Conservation (phyloP, 1,140 invertebrate genomes). For the Brachionus asplanchnoidis region DNA sequence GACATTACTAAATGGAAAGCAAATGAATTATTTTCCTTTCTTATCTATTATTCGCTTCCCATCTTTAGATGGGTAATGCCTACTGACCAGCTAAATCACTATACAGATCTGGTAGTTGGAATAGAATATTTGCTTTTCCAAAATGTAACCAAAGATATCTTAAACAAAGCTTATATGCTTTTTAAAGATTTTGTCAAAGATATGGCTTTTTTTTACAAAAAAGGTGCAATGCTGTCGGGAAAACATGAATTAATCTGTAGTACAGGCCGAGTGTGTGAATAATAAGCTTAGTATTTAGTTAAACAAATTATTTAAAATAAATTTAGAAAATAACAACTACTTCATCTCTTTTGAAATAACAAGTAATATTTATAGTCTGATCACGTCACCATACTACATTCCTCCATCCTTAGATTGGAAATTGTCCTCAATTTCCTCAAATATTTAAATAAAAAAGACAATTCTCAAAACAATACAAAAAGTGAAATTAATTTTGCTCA, state of each 20-base stretch:
- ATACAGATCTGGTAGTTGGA: neutral
- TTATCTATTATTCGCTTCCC: neutral
- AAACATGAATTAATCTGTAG: neutral
- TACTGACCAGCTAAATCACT: neutral
- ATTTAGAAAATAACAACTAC: no score
- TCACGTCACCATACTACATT: no score
- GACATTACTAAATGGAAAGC: neutral
- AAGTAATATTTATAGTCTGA: no score
- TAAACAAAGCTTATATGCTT: neutral
- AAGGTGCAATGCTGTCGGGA: neutral
- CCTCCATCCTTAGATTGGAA: no score
- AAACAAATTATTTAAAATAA: no score
- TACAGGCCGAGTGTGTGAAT: no score
- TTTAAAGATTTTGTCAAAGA: constrained; percentile 1
- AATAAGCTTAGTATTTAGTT: no score
- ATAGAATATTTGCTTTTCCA: neutral
- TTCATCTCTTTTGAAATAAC: no score
- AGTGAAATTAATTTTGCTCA: no score
- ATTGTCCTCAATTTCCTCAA: no score
- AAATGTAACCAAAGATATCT: neutral
- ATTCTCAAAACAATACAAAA: no score
- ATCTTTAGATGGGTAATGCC: neutral
- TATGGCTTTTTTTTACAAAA: neutral
- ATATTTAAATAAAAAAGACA: no score
- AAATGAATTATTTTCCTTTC: neutral